Conservation (phyloP, 2,797 vertebrate species). For the Mareca strepera region DNA sequence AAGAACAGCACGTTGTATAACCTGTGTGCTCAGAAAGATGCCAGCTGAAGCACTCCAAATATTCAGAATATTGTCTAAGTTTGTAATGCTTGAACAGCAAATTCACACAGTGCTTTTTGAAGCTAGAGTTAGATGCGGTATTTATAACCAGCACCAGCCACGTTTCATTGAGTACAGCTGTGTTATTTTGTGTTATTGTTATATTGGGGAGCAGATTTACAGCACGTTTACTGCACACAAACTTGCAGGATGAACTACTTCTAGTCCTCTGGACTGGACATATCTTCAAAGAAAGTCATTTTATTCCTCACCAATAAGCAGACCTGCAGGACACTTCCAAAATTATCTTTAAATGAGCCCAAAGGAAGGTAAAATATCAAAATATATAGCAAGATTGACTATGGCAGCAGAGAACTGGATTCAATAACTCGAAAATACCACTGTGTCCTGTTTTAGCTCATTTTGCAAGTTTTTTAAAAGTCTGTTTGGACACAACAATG, state of each 20-base stretch:
- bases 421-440: constrained; percentile 4
- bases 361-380: background rate
- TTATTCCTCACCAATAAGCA: background rate
- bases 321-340: background rate
- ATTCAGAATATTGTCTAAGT: background rate
- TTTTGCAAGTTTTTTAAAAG: constrained; percentile 34
- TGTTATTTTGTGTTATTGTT: rapidly evolving
- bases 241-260: background rate
- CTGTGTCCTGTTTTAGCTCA: background rate
- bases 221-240: background rate
- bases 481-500: background rate
- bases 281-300: background rate
- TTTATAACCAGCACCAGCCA: background rate
- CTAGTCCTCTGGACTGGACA: background rate
- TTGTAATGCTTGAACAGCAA: background rate
- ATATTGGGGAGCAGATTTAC: background rate
- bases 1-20: rapidly evolving
- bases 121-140: background rate
- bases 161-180: background rate
- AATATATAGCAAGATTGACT: background rate
- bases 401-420: background rate
- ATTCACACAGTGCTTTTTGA: background rate
- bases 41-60: background rate
- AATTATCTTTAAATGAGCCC: background rate
- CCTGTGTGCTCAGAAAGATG: rapidly evolving